phyloP scores from a whole-genome alignment of 2,113 vertebrate species.

The Axis porcinus region DNA sequence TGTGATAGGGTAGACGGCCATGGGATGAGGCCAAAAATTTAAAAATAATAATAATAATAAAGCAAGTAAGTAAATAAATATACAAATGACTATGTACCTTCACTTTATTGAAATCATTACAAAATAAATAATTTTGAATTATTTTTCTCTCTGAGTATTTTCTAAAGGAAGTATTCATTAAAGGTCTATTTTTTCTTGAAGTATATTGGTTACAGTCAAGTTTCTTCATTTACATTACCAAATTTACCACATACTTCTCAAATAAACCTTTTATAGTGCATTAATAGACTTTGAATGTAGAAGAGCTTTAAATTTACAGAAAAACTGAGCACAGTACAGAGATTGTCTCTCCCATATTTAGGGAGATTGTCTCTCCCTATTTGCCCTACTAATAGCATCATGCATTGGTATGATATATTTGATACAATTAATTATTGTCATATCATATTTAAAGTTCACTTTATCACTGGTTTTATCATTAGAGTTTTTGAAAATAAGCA shows the following conservation, averaged over 20 bases:
- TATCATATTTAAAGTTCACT: neutral
- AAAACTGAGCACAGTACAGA: neutral
- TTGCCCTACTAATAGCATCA: neutral
- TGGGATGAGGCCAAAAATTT: neutral
- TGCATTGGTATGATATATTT: neutral
- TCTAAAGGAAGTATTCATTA: neutral
- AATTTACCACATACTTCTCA: neutral
- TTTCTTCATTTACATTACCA: neutral
- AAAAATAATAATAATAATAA: neutral
- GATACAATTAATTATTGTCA: neutral
- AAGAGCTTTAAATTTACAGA: neutral
- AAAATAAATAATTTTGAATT: neutral
- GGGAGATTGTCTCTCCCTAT: neutral
- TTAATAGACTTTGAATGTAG: neutral
- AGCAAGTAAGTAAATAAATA: neutral
- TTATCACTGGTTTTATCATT: neutral
- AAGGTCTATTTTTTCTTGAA: neutral
- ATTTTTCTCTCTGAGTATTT: neutral
- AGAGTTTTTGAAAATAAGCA: neutral
- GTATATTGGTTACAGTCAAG: neutral
- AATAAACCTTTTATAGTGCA: neutral
- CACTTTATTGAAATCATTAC: neutral
- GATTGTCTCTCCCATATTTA: neutral
- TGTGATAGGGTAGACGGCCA: neutral
- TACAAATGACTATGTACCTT: neutral